Evolutionary conservation across 2,797 vertebrate genomes (phyloP).

Genomic region (Micropoecilia bifurca): DNA sequence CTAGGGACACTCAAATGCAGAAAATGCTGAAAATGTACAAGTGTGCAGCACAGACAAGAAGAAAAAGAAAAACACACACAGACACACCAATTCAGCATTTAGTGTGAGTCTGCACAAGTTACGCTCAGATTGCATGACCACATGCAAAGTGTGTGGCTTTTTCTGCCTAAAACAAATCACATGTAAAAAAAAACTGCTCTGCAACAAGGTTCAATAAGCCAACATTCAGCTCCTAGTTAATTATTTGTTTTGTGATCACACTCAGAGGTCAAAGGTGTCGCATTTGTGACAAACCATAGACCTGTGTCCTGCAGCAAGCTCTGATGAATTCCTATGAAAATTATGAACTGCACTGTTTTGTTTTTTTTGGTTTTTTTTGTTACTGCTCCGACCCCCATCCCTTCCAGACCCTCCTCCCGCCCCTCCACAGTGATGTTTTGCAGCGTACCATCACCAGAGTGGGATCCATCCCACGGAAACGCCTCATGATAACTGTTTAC

Average conservation of each 20-base stretch:
- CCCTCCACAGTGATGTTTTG: slow-evolving; percentile 2
- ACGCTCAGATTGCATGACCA: slow-evolving; percentile 18
- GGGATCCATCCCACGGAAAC: slow-evolving; percentile 48
- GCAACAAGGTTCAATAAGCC: slow-evolving; percentile 1
- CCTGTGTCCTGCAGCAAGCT: slow-evolving; percentile 17
- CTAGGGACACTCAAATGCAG: slow-evolving; percentile 21
- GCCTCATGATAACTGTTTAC: slow-evolving; percentile 66
- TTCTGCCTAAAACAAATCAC: slow-evolving; percentile 22
- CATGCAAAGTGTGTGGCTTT: slow-evolving; percentile 3
- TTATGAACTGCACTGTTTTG: slow-evolving; percentile 10
- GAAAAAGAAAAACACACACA: background rate
- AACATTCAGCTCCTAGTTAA: slow-evolving; percentile 36
- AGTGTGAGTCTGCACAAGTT: slow-evolving; percentile 13
- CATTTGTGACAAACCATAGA: slow-evolving; percentile 29
- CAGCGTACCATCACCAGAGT: slow-evolving; percentile 40
- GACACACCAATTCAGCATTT: background rate
- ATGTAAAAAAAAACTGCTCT: background rate
- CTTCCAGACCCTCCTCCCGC: too few species aligned
- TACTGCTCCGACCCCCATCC: background rate
- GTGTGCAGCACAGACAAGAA: slow-evolving; percentile 9
- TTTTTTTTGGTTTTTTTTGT: background rate
- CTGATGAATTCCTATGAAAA: slow-evolving; percentile 29
- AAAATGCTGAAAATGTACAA: slow-evolving; percentile 29
- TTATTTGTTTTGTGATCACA: slow-evolving; percentile 5
- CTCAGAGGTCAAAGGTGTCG: background rate